Percentiles rank a stretch among this genome's conserved stretches.
Evolutionary conservation across 1,140 invertebrate genomes (phyloP).

Genomic region (Euwallacea fornicatus): DNA sequence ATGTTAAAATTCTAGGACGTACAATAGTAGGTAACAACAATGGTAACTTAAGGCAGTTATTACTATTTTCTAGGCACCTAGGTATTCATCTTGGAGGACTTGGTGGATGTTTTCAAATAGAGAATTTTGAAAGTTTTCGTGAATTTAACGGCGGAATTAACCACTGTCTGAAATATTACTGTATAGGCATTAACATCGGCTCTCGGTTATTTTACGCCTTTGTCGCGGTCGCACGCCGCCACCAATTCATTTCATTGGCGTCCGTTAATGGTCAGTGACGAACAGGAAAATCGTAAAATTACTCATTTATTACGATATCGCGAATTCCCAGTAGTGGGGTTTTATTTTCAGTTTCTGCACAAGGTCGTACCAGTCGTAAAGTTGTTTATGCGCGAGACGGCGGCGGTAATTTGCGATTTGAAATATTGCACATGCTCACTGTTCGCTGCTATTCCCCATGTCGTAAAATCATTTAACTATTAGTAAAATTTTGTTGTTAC

Average conservation of each 20-base stretch:
- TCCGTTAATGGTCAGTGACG: constrained; percentile 12
- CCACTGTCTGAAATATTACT: background rate
- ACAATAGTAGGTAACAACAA: background rate
- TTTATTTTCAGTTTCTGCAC: constrained; percentile 15
- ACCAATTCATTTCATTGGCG: constrained; percentile 31
- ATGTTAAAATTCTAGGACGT: too few species aligned
- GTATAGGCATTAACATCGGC: constrained; percentile 3
- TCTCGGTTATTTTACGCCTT: constrained; percentile 32
- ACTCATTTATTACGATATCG: constrained; percentile 9
- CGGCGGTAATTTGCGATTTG: background rate
- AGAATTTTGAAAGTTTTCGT: background rate
- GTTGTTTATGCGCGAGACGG: background rate
- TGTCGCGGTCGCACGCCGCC: constrained; percentile 25
- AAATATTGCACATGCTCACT: too few species aligned
- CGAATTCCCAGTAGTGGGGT: background rate
- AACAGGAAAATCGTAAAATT: constrained; percentile 18
- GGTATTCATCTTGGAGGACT: background rate
- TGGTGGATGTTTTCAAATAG: background rate
- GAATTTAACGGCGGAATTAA: background rate
- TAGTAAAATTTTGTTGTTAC: too few species aligned
- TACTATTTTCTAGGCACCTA: background rate
- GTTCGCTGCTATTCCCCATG: too few species aligned
- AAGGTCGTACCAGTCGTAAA: constrained; percentile 19
- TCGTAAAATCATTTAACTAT: too few species aligned
- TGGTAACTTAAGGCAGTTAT: background rate